Evolutionary conservation across 2,113 vertebrate species (phyloP).

Genomic region (Halichoerus grypus): DNA sequence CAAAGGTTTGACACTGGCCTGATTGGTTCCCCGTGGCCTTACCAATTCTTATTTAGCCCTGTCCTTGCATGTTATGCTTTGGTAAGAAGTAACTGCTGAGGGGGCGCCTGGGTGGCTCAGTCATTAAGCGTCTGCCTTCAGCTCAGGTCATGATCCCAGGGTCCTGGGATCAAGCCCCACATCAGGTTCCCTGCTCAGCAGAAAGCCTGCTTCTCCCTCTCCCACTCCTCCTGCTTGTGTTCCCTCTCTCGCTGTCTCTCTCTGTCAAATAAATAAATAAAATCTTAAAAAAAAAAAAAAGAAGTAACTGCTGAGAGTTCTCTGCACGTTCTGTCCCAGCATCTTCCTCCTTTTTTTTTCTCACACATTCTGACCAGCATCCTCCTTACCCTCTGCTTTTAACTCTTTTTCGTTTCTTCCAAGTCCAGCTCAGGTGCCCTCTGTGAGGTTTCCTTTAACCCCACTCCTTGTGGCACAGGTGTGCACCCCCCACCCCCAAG

Average conservation of each 20-base stretch:
- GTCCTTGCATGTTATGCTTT: neutral
- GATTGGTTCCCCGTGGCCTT: neutral
- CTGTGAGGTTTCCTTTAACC: neutral
- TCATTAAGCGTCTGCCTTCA: too few relatives aligned
- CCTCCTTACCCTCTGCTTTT: neutral
- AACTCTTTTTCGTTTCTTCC: neutral
- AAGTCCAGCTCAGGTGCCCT: neutral
- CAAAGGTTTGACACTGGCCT: neutral
- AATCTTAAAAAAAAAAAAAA: too few relatives aligned
- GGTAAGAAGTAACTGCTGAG: neutral
- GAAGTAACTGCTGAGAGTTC: neutral
- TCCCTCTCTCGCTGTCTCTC: too few relatives aligned
- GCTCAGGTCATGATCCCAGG: too few relatives aligned
- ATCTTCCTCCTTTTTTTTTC: neutral
- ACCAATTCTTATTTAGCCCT: neutral
- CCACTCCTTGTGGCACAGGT: neutral
- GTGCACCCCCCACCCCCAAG: accelerated
- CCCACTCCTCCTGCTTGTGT: too few relatives aligned
- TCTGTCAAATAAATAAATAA: too few relatives aligned
- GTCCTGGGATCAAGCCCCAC: too few relatives aligned
- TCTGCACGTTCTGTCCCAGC: neutral
- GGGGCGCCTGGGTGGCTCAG: too few relatives aligned
- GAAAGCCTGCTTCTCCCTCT: too few relatives aligned
- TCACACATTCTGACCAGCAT: too few relatives aligned
- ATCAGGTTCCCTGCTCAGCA: too few relatives aligned